phyloP scores from a whole-genome alignment of 2,113 vertebrate genomes.

The Cyanoramphus novaezelandiae region DNA sequence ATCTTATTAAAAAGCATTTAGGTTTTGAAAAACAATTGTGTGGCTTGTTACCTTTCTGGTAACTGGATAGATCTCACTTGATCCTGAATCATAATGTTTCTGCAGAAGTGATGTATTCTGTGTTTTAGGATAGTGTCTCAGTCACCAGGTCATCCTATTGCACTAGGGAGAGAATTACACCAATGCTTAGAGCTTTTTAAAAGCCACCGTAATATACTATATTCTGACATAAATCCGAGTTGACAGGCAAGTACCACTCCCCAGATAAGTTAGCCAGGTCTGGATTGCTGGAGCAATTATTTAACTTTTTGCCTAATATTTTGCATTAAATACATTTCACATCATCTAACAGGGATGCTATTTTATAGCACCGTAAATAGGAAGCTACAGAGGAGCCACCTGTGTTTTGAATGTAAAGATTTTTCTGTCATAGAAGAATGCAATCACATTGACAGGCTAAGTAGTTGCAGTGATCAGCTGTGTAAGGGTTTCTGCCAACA shows the following conservation, averaged over 20 bases:
- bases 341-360: background rate
- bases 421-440: background rate
- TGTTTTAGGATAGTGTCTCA: background rate
- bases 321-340: background rate
- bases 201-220: background rate
- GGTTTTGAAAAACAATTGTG: background rate
- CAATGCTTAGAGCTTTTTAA: background rate
- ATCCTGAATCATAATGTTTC: background rate
- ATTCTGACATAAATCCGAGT: background rate
- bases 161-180: fast-evolving
- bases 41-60: background rate
- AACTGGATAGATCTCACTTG: background rate
- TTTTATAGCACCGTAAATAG: background rate
- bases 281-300: background rate
- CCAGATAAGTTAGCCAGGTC: background rate
- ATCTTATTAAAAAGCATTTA: background rate
- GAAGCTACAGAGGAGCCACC: background rate
- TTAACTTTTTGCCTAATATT: background rate
- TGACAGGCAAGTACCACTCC: background rate
- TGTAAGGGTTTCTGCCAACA: background rate
- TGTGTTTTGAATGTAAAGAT: background rate
- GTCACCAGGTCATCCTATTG: background rate
- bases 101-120: background rate
- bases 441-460: background rate
- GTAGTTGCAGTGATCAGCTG: background rate